Base-by-base conservation (phyloP, 2,113 vertebrate species). In the Callithrix jacchus region DNA sequence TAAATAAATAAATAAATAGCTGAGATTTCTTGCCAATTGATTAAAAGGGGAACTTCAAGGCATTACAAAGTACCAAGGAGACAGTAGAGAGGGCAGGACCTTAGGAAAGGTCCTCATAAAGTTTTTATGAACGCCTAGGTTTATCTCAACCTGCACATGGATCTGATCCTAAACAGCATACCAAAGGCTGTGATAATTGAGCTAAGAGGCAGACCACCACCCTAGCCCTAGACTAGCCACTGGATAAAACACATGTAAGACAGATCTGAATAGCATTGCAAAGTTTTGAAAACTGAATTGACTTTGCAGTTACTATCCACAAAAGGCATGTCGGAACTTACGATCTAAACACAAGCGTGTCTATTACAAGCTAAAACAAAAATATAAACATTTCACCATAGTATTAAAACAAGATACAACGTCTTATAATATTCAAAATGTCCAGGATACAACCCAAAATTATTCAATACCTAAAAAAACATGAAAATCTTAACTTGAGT, bases 351-450 rank as follows among this genome's bases (percentile, higher is more conserved):
- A 45, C 17, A 91, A 61, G 40, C 71, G 94, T 54, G 20, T 61
- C 12, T 18, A 94, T 74, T 93, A 61, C 21, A 93, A 87, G 18
- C 32, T 91, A 91, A 91, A 87, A 87, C 54, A 96, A 96, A 95
- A 93, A 71, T 77, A 56, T 56, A 13, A 93, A 45, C 68, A 93
- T 91, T 56, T 6, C 40, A 40, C 20, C 3, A 42, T n/a, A 35
- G 9, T 21, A 68, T 90, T 88, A 77, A 92, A 91, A 94, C 32
- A 96, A 82, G 13, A 91, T 74, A 47, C 16, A 93, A 93, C 13
- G 8, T 32, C 49, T 32, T 12, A 47, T 40, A 92, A 56, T 73
- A 93, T 56, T 76, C 14, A 83, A 93, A 84, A 89, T 66, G 45
- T 84, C 40, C 49, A 79, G 35, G 35, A 64, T 79, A 49, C 21